phyloP scores from a whole-genome alignment of 2,113 vertebrate genomes.

The Bothrops jararaca region DNA sequence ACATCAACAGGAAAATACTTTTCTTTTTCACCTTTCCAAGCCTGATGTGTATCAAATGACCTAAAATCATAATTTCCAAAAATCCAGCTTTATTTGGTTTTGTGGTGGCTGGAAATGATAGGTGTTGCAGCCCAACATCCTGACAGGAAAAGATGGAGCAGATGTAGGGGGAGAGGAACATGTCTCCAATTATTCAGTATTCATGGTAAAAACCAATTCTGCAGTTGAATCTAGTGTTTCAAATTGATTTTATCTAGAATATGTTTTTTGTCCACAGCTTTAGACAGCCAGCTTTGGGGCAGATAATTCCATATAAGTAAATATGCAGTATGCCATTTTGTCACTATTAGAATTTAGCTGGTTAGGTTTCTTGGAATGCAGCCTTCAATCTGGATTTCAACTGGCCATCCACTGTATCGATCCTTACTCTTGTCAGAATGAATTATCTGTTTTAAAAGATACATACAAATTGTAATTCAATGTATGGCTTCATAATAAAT shows the following conservation, averaged over 20 bases:
- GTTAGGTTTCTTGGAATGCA: conserved; percentile 62
- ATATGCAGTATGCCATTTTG: conserved; percentile 20
- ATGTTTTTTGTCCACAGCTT: background rate
- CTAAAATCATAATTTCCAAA: background rate
- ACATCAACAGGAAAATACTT: background rate
- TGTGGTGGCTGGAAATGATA: background rate
- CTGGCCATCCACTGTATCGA: conserved; percentile 69
- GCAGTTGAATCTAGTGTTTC: background rate
- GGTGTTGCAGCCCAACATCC: background rate
- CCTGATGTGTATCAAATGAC: background rate
- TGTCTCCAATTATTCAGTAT: background rate
- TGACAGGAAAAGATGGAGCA: background rate
- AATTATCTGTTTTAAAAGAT: conserved; percentile 64
- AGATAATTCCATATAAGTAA: conserved; percentile 18
- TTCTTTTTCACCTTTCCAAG: background rate
- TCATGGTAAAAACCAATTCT: background rate
- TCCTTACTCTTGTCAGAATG: conserved; percentile 61
- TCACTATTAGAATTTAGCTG: conserved; percentile 37
- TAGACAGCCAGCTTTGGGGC: background rate
- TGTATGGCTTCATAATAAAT: background rate
- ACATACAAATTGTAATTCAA: background rate
- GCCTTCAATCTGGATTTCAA: conserved; percentile 76
- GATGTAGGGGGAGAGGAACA: background rate
- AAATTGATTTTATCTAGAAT: background rate
- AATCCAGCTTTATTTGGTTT: background rate